Percentiles rank a stretch among this genome's conserved stretches.
phyloP scores from a whole-genome alignment of 2,888 invertebrate species.

The Parapristionchus giblindavisi region DNA sequence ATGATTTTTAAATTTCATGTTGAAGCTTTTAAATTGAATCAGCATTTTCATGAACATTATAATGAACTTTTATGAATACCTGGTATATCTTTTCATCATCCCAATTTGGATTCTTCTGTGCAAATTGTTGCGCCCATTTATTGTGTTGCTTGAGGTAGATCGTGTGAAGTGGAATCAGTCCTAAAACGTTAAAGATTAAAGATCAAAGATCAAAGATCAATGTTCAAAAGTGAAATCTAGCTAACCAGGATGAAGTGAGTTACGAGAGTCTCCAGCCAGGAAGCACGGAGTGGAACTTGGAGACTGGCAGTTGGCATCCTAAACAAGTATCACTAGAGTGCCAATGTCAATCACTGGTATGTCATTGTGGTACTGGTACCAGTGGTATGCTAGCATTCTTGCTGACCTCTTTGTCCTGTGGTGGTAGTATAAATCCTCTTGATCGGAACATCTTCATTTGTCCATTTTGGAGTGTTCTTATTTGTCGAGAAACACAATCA shows the following conservation, averaged over 20 bases:
- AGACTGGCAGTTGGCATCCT: conserved; percentile 44
- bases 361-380: background rate
- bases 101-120: conserved; percentile 41
- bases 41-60: background rate
- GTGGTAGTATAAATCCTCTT: conserved; percentile 47
- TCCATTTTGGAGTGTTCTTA: conserved; percentile 77
- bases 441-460: conserved; percentile 40
- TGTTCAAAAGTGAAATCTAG: background rate
- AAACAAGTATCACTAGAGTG: background rate
- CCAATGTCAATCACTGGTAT: too few relatives aligned
- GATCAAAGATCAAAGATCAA: too few relatives aligned
- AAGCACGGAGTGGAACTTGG: conserved; percentile 42
- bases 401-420: conserved; percentile 44
- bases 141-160: conserved; percentile 63
- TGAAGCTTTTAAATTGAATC: too few relatives aligned
- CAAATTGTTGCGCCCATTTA: conserved; percentile 47
- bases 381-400: background rate
- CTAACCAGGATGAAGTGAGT: conserved; percentile 52
- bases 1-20: too few relatives aligned
- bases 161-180: conserved; percentile 55
- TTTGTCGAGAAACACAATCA: conserved; percentile 80
- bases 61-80: conserved; percentile 21
- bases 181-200: too few relatives aligned
- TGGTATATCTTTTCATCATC: conserved; percentile 52
- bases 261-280: conserved; percentile 56